Evolutionary conservation across 2,888 invertebrate genomes (phyloP).

Genomic region (Epistrophe grossulariae): DNA sequence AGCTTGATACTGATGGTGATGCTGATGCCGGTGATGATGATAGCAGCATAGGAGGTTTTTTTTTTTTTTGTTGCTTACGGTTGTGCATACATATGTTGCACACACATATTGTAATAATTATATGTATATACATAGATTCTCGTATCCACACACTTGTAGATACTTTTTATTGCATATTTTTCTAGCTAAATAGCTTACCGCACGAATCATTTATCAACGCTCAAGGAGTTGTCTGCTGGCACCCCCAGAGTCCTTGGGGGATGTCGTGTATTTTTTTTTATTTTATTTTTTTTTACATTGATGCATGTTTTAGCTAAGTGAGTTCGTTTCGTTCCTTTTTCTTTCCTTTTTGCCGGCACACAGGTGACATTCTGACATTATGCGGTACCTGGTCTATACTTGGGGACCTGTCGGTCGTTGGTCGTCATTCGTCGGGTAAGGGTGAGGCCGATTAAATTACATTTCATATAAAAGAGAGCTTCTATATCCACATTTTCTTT

Average conservation of each 20-base stretch:
- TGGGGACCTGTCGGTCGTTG: not conserved
- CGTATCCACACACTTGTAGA: constrained; percentile 15
- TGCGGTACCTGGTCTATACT: constrained; percentile 8
- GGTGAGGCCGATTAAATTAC: constrained; percentile 67
- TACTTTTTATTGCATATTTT: constrained; percentile 1
- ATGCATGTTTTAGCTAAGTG: constrained; percentile 63
- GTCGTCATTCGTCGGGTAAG: constrained; percentile 18
- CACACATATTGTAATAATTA: constrained; percentile 56
- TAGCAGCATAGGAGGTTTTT: not conserved
- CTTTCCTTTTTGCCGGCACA: not conserved
- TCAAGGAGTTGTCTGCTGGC: constrained; percentile 69
- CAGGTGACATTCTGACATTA: constrained; percentile 31
- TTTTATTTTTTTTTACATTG: constrained; percentile 28
- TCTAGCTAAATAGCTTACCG: constrained; percentile 68
- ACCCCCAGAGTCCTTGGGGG: constrained; percentile 66
- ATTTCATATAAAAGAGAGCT: constrained; percentile 31
- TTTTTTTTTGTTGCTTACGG: constrained; percentile 4
- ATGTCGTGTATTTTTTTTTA: constrained; percentile 36
- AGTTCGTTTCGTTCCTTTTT: constrained; percentile 16
- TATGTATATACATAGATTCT: constrained; percentile 12
- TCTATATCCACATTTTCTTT: constrained; percentile 26
- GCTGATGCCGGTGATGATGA: not conserved
- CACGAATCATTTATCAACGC: constrained; percentile 73
- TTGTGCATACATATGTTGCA: constrained; percentile 63
- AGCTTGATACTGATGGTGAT: not conserved